Evolutionary conservation across 2,797 vertebrate genomes (phyloP).

Genomic region (Enteromius fasciolatus): DNA sequence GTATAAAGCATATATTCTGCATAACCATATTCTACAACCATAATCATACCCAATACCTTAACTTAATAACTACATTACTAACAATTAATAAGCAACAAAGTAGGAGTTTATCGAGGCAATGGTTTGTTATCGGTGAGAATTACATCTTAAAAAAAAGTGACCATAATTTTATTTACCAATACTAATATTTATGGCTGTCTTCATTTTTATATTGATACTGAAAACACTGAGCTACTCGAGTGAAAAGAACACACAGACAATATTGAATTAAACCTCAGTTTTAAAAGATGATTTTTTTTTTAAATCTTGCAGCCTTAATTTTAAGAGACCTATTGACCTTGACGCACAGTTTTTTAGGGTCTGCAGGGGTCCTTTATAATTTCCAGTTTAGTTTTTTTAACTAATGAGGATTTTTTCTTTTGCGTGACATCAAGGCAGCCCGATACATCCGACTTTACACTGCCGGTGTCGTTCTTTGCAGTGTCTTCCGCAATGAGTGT

Average conservation of each 20-base stretch:
- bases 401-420: background rate
- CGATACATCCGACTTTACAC: background rate
- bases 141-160: background rate
- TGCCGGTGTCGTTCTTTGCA: background rate
- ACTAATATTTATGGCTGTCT: background rate
- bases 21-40: background rate
- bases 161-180: background rate
- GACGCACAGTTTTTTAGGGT: background rate
- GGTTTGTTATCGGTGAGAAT: background rate
- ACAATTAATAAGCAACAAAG: background rate
- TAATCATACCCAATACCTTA: background rate
- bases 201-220: background rate
- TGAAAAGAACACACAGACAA: background rate
- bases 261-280: background rate
- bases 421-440: background rate
- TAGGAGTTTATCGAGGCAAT: background rate
- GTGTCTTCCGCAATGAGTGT: conserved; percentile 1
- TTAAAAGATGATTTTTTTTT: background rate
- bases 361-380: background rate
- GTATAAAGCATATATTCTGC: too few species aligned
- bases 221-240: background rate
- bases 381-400: background rate
- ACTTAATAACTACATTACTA: background rate
- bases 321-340: background rate
- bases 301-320: background rate